These are phyloP conservation scores for Yasuhikotakia modesta DNA, from an alignment of 2,797 vertebrate species.

Conservation along the genomic window DNA sequence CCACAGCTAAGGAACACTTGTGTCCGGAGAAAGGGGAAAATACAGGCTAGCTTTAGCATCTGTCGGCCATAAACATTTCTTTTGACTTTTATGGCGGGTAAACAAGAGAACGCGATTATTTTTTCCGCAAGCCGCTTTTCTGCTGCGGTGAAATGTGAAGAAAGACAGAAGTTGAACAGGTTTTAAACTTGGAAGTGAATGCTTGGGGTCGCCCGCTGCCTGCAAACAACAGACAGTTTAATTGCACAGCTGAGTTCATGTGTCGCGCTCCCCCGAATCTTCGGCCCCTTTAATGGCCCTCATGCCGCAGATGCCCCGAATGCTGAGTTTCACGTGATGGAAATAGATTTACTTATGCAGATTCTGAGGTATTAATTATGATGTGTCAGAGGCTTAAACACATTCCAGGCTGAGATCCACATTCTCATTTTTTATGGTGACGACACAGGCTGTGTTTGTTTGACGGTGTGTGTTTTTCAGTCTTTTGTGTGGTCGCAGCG, in stretches of 20 bases:
- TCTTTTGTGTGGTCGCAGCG: slow-evolving; percentile 32
- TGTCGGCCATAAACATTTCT: slow-evolving; percentile 78
- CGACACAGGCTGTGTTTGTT: slow-evolving; percentile 9
- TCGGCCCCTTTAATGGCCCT: slow-evolving; percentile 19
- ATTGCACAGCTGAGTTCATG: slow-evolving; percentile 54
- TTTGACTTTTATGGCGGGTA: slow-evolving; percentile 76
- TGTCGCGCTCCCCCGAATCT: slow-evolving; percentile 24
- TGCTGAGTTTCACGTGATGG: slow-evolving; percentile 43
- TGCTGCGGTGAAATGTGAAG: slow-evolving; percentile 54
- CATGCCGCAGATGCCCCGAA: slow-evolving; percentile 46
- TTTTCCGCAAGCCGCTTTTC: slow-evolving; percentile 50
- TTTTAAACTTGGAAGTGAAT: slow-evolving; percentile 68
- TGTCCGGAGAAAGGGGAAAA: slow-evolving; percentile 38
- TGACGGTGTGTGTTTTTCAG: slow-evolving; percentile 19
- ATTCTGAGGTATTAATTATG: slow-evolving; percentile 42
- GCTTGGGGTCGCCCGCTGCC: slow-evolving; percentile 62
- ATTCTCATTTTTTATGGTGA: neutral
- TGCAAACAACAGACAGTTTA: slow-evolving; percentile 67
- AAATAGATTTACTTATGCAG: slow-evolving; percentile 29
- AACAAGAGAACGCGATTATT: slow-evolving; percentile 70
- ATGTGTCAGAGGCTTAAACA: slow-evolving; percentile 16
- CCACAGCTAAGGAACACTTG: slow-evolving; percentile 61
- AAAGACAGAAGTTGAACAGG: slow-evolving; percentile 66
- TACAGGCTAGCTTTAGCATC: slow-evolving; percentile 75
- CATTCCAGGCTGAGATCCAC: slow-evolving; percentile 4